Percentiles rank a stretch among this genome's conserved stretches.
Conservation (phyloP, 2,888 invertebrate genomes). For the Microplitis deprimator region DNA sequence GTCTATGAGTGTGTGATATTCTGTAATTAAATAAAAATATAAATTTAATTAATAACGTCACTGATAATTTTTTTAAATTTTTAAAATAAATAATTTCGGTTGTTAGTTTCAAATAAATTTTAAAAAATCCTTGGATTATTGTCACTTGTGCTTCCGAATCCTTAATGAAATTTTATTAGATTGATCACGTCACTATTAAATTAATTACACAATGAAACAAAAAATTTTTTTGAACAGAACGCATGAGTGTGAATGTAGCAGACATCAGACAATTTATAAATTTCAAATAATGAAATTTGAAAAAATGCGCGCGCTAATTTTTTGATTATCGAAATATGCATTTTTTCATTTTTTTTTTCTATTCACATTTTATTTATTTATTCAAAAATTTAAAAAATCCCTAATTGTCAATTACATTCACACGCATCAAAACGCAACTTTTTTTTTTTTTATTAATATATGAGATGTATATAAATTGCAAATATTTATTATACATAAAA, state of each 20-base stretch:
- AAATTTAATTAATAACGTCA: background rate
- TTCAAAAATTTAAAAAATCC: no score
- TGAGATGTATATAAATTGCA: no score
- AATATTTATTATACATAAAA: no score
- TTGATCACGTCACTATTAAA: background rate
- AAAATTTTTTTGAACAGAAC: background rate
- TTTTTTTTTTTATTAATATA: no score
- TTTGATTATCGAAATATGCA: no score
- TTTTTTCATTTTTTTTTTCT: no score
- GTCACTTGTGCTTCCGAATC: background rate
- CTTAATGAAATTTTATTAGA: background rate
- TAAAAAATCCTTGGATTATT: background rate
- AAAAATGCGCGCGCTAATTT: no score
- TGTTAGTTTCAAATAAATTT: background rate
- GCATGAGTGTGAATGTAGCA: background rate
- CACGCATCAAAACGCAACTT: no score
- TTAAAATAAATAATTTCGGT: background rate
- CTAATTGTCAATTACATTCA: no score
- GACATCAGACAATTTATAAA: no score
- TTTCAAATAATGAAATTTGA: no score
- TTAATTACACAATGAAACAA: background rate
- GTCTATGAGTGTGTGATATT: constrained; percentile 50
- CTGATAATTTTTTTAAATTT: background rate
- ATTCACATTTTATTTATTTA: no score
- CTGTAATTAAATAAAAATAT: constrained; percentile 49